Conservation (phyloP, 2,797 vertebrate genomes). For the Luscinia luscinia region DNA sequence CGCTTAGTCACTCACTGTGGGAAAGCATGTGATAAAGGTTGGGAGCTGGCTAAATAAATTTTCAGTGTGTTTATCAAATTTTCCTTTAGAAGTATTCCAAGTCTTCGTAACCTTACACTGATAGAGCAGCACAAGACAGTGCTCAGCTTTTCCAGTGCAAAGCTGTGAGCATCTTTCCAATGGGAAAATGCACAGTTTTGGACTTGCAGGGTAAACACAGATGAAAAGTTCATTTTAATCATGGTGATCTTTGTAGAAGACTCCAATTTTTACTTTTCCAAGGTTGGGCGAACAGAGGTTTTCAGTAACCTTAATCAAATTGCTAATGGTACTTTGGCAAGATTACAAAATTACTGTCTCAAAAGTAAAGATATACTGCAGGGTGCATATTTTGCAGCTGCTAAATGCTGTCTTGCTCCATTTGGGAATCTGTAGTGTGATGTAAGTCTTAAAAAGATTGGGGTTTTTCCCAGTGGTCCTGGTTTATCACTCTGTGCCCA, state of each 20-base stretch:
- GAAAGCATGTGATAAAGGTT: not conserved
- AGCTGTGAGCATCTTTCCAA: not conserved
- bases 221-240: not conserved
- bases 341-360: not conserved
- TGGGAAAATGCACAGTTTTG: not conserved
- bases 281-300: not conserved
- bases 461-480: not conserved
- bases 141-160: not conserved
- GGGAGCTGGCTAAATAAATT: not conserved
- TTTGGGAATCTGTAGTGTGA: not conserved
- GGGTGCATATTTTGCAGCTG: not conserved
- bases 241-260: not conserved
- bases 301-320: not conserved
- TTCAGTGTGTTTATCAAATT: not conserved
- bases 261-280: not conserved
- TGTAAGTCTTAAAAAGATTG: not conserved
- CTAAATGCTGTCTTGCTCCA: not conserved
- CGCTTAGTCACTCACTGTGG: not conserved
- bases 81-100: not conserved
- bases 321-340: not conserved
- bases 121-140: not conserved
- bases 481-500: not conserved
- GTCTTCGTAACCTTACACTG: not conserved
- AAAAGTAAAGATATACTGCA: not conserved
- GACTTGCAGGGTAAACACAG: not conserved